phyloP scores from a whole-genome alignment of 2,113 vertebrate genomes.

The Peromyscus polionotus region DNA sequence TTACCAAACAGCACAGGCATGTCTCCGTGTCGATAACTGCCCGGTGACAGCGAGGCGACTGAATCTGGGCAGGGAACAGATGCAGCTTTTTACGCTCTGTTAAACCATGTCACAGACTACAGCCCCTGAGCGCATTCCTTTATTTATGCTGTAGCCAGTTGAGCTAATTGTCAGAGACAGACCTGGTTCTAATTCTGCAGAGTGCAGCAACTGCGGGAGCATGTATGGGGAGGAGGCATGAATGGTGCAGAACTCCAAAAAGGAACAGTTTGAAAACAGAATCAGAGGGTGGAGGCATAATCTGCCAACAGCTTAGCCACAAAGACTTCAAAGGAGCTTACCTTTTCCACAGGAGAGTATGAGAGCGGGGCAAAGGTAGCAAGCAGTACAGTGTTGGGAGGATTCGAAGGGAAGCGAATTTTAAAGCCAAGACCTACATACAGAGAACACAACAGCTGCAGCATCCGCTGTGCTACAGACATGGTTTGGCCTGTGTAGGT shows the following conservation, averaged over 20 bases:
- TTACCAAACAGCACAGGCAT: conserved; percentile 84
- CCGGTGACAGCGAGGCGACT: conserved; percentile 86
- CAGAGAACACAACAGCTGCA: conserved; percentile 6
- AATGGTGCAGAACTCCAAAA: conserved; percentile 55
- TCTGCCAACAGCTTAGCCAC: conserved; percentile 33
- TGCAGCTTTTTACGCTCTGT: conserved; percentile 89
- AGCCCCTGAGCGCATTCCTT: conserved; percentile 86
- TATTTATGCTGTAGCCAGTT: conserved; percentile 85
- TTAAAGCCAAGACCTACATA: conserved; percentile 11
- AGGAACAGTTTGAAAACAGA: neutral
- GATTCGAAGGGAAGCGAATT: conserved; percentile 26
- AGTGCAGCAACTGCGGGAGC: conserved; percentile 68
- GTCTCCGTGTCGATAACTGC: conserved; percentile 83
- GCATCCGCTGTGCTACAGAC: conserved; percentile 9
- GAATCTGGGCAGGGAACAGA: conserved; percentile 86
- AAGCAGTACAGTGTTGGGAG: neutral
- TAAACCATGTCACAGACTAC: conserved; percentile 87
- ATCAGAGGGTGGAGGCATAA: neutral
- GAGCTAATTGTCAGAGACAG: conserved; percentile 88
- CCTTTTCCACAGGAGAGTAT: neutral
- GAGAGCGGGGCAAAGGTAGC: neutral
- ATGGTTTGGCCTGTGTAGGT: neutral
- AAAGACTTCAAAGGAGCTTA: conserved; percentile 61
- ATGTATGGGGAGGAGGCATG: neutral
- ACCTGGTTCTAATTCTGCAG: conserved; percentile 81